Conservation (phyloP, 2,888 invertebrate genomes). For the Dynastes maya region DNA sequence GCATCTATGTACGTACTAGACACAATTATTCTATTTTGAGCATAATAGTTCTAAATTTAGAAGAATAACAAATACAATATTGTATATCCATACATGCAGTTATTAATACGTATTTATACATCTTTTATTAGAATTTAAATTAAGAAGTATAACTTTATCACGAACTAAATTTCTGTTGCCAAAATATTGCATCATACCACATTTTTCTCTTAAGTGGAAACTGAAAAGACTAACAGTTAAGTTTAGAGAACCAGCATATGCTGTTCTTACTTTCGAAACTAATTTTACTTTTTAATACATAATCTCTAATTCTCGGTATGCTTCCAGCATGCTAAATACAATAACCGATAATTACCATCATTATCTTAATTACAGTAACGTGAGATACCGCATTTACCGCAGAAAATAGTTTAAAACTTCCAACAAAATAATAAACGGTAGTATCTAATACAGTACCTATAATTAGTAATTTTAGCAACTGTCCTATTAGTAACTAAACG, state of each 20-base stretch:
- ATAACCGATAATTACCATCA: slow-evolving; percentile 12
- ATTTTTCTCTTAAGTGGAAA: not conserved
- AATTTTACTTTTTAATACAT: slow-evolving; percentile 50
- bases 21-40: slow-evolving; percentile 38
- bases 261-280: slow-evolving; percentile 49
- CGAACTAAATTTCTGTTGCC: too few species aligned
- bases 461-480: too few species aligned
- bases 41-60: slow-evolving; percentile 44
- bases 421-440: not conserved
- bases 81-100: not conserved
- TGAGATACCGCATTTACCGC: slow-evolving; percentile 12
- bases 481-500: too few species aligned
- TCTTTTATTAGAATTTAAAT: too few species aligned
- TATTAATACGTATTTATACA: slow-evolving; percentile 1
- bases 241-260: slow-evolving; percentile 43
- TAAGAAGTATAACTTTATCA: too few species aligned
- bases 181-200: too few species aligned
- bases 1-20: not conserved
- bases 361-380: slow-evolving; percentile 5
- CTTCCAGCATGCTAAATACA: not conserved
- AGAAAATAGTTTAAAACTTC: not conserved
- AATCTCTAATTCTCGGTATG: slow-evolving; percentile 32
- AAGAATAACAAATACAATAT: slow-evolving; percentile 13
- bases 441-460: too few species aligned
- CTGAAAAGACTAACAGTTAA: not conserved